Evolutionary conservation across 2,797 vertebrate species (phyloP), one percentile per base, ranked within the genome.

Genomic region (Propithecus deckenii): DNA sequence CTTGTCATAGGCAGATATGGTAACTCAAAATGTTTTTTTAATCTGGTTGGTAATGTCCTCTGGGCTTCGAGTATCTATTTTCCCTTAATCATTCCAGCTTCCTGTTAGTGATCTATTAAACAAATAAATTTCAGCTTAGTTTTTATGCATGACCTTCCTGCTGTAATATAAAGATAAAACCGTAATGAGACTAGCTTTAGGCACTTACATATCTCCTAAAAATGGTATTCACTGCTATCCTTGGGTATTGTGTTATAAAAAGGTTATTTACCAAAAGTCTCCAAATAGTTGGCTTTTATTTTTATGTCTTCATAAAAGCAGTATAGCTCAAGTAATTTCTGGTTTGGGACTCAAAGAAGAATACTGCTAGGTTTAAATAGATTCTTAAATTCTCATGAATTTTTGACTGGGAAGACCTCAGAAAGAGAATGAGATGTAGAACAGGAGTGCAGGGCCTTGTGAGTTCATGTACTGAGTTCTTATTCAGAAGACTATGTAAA

Each of bases 21-120:
- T 94, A 96, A 84, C 78, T 87, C 69, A 72, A 84, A 97, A 96
- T 65, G 65, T 89, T 94, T 95, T 95, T 91, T 63, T 20, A 97
- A 94, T 96, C 95, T 96, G 41, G 55, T 90, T 95, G 94, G 89
- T 92, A 74, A 61, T 85, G 59, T 93, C 86, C 89, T 61, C 48
- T 96, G 94, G 71, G 81, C 86, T 90, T 93, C 85, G 71, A 32
- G 28, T 81, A 61, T 89, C 92, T 96, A 6, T 46, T 85, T 97
- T 69, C 71, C 79, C 76, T 71, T 96, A 86, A 95, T 89, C 89
- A 76, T 75, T 41, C 50, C 41, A 87, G 86, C 50, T 93, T 96
- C 86, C 89, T 94, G 74, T 93, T 92, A 92, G 61, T 50, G 32
- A 92, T 92, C 92, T 78, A 35, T 91, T 75, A 88, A 95, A 90